Conservation (phyloP, 2,888 invertebrate genomes). For the Cryptophagus acutangulus region DNA sequence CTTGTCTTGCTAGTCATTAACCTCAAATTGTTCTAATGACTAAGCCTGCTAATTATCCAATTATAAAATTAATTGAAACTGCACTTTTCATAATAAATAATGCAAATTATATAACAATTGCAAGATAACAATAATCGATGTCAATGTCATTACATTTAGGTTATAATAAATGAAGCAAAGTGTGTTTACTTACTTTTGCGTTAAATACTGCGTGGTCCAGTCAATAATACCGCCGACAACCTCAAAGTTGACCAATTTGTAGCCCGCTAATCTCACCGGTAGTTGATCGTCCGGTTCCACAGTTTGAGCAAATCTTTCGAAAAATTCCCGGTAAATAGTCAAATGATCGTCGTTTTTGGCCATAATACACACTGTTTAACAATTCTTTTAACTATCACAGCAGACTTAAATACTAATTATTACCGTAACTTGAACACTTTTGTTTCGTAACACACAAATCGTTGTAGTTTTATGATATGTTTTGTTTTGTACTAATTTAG, state of each 20-base stretch:
- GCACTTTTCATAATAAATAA: too few relatives aligned
- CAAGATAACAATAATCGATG: too few relatives aligned
- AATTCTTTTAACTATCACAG: slow-evolving; percentile 20
- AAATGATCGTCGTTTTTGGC: slow-evolving; percentile 64
- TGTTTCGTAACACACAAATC: too few relatives aligned
- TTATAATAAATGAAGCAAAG: too few relatives aligned
- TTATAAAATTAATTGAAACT: too few relatives aligned
- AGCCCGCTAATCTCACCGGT: slow-evolving; percentile 66
- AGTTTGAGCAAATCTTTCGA: slow-evolving; percentile 64
- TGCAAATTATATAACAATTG: too few relatives aligned
- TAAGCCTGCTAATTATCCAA: too few relatives aligned
- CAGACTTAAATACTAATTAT: neutral
- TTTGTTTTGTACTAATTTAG: too few relatives aligned
- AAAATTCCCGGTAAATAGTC: slow-evolving; percentile 64
- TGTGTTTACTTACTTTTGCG: slow-evolving; percentile 62
- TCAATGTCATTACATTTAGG: too few relatives aligned
- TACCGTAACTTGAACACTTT: neutral
- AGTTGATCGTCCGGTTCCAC: slow-evolving; percentile 68
- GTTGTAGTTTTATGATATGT: too few relatives aligned
- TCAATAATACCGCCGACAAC: slow-evolving; percentile 69
- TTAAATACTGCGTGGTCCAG: slow-evolving; percentile 72
- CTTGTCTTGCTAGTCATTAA: too few relatives aligned
- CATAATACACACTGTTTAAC: slow-evolving; percentile 27
- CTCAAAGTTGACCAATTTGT: slow-evolving; percentile 64
- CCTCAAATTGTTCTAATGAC: too few relatives aligned